Evolutionary conservation across 2,888 invertebrate species (phyloP).

Genomic region (Tanytarsus gracilentus): DNA sequence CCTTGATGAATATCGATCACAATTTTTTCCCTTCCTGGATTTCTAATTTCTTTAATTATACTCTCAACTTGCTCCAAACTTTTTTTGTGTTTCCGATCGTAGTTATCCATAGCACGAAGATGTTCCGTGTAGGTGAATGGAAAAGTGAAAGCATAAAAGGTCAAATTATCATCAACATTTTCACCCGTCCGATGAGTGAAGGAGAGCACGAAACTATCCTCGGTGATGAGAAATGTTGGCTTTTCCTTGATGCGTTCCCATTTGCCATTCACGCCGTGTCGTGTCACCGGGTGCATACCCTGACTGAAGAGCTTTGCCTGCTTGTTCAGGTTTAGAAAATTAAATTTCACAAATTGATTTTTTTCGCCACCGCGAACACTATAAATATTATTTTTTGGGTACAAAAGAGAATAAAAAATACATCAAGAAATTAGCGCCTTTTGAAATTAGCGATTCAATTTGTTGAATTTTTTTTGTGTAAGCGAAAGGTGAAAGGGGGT

Average conservation of each 20-base stretch:
- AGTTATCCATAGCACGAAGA: conserved; percentile 59
- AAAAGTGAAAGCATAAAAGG: conserved; percentile 83
- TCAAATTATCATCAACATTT: conserved; percentile 57
- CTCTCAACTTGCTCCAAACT: conserved; percentile 28
- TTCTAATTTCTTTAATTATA: conserved; percentile 28
- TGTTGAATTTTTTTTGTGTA: too few relatives aligned
- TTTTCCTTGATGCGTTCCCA: conserved; percentile 80
- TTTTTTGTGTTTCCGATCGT: conserved; percentile 48
- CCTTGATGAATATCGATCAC: conserved; percentile 23
- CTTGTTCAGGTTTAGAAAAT: conserved; percentile 78
- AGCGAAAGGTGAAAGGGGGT: too few relatives aligned
- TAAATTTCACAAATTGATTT: conserved; percentile 59
- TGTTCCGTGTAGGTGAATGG: conserved; percentile 80
- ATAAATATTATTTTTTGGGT: neutral
- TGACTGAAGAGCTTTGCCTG: conserved; percentile 86
- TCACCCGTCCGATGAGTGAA: conserved; percentile 64
- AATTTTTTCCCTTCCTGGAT: conserved; percentile 11
- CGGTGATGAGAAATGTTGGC: conserved; percentile 65
- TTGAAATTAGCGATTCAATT: too few relatives aligned
- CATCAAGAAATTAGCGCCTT: neutral
- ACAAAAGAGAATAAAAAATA: neutral
- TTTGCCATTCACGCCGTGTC: conserved; percentile 63
- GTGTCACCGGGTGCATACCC: conserved; percentile 78
- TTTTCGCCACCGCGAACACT: conserved; percentile 42
- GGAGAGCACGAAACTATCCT: conserved; percentile 63